Conservation (phyloP, 2,888 invertebrate genomes). For the Globia sparganii region DNA sequence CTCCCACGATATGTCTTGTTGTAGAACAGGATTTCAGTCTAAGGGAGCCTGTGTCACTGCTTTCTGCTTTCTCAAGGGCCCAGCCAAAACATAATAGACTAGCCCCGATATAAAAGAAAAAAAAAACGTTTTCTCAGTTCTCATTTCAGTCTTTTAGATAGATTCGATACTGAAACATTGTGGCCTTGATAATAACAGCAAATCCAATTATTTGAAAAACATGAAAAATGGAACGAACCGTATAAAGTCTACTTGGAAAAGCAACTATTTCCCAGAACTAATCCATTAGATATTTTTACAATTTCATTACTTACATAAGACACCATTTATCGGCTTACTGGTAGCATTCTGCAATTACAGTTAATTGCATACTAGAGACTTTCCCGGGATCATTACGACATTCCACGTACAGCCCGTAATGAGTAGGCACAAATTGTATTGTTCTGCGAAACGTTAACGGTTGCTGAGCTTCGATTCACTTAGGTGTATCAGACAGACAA, state of each 20-base stretch:
- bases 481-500: not conserved
- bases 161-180: not conserved
- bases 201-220: not conserved
- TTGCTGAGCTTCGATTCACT: not conserved
- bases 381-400: constrained; percentile 36
- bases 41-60: no score
- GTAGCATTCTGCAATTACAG: constrained; percentile 35
- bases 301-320: constrained; percentile 4
- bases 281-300: not conserved
- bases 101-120: not conserved
- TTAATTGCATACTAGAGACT: constrained; percentile 32
- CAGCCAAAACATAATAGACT: not conserved
- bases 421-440: constrained; percentile 31
- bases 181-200: not conserved
- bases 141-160: not conserved
- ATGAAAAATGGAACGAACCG: not conserved
- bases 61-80: no score
- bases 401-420: constrained; percentile 34
- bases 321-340: constrained; percentile 4
- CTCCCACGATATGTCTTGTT: no score
- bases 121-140: not conserved
- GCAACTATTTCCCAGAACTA: constrained; percentile 13
- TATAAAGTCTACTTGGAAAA: not conserved
- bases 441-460: constrained; percentile 38
- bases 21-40: not conserved